Conservation (phyloP, 2,888 invertebrate species). For the Tetragonisca angustula region DNA sequence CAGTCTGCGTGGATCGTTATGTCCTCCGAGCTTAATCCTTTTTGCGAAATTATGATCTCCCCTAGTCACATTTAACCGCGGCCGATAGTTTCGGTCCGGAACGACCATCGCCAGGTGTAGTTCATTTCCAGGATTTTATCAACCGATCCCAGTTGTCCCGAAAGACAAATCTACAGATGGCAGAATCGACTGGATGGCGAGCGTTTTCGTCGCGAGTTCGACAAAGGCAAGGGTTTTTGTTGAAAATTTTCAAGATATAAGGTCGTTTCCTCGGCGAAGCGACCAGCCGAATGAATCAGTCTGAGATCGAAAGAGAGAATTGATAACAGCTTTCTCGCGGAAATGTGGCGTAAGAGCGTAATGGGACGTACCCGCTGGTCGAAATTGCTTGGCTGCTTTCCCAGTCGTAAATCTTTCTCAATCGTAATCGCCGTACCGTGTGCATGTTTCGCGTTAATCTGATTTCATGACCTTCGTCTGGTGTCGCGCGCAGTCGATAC, state of each 20-base stretch:
- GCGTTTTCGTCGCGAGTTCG: not conserved
- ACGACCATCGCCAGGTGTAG: constrained; percentile 23
- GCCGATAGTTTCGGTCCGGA: constrained; percentile 27
- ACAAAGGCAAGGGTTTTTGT: no score
- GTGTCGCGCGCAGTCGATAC: not conserved
- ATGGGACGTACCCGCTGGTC: not conserved
- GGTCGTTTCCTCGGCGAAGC: no score
- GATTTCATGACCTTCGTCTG: not conserved
- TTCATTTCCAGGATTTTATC: constrained; percentile 39
- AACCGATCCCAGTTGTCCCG: not conserved
- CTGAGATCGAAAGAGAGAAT: no score
- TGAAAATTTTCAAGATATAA: not conserved
- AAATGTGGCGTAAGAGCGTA: no score
- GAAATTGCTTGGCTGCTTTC: constrained; percentile 3
- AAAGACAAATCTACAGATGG: constrained; percentile 42
- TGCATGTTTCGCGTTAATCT: no score
- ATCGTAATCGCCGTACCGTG: not conserved
- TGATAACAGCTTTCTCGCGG: not conserved
- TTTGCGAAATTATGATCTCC: constrained; percentile 62
- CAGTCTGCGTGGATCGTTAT: constrained; percentile 41
- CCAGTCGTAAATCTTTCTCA: not conserved
- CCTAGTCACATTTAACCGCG: constrained; percentile 33
- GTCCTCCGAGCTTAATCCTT: constrained; percentile 59
- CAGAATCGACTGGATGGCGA: constrained; percentile 15
- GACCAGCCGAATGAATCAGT: no score